Base-by-base conservation (phyloP, 1,140 invertebrate genomes). In the Sycobia sp. region DNA sequence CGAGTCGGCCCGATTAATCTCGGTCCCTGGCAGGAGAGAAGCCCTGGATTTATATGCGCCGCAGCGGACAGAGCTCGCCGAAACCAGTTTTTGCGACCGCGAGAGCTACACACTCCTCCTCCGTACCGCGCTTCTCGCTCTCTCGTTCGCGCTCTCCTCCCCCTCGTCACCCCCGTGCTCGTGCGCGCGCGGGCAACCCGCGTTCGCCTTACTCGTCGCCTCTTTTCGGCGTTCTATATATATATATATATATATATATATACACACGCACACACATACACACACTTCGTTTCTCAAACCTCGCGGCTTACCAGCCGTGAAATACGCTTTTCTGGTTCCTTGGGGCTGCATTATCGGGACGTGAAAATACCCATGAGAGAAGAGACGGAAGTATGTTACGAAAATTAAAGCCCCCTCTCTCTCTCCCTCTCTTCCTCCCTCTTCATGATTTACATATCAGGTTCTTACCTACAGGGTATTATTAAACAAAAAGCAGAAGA, bases 1-100 rank as follows among this genome's bases (percentile, higher is more conserved):
- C 66, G 56, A 63, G 69, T 67, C 46, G 41, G 49, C 47, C 44
- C 68, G 68, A 75, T 75, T 73, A 73, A 75, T 75, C 73, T 75
- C 73, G 68, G 69, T 72, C 70, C 72, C n/a, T n/a, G n/a, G 69
- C 73, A 73, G 71, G 73, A 56, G 73, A 74, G 69, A 71, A 73
- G 73, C 71, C 61, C 71, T 65, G 47, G 72, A 75, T 73, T 75
- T 75, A 73, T 73, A 65, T 65, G 67, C 71, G 63, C 62, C 66
- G 41, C 11, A 13, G 13, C 29, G 27, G 22, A 36, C 39, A 39
- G 23, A 22, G 3, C 43, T 9, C 50, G 44, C 60, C 46, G 47
- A 68, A 74, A 74, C 70, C 73, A 72, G 71, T 73, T 73, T 73
- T 73, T 63, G 44, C 46, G 56, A n/a, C n/a, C n/a, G n/a, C n/a